These are phyloP conservation scores for Parapsyche elsis DNA, from an alignment of 1,140 invertebrate species.

Conservation along the genomic window DNA sequence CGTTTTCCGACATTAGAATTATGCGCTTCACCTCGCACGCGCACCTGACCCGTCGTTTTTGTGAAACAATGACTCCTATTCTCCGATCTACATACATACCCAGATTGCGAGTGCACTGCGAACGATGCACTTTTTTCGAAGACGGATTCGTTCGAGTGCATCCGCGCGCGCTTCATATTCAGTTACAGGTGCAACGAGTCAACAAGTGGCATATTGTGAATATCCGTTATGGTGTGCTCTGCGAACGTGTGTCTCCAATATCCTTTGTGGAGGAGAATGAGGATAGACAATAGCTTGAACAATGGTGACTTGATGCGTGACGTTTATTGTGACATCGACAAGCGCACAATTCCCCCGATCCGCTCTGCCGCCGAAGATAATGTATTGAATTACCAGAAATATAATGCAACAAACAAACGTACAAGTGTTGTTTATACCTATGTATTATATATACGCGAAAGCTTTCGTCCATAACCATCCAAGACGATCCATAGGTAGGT, in stretches of 20 bases:
- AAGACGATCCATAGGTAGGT: too few relatives aligned
- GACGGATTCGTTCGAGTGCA: neutral
- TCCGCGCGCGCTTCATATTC: neutral
- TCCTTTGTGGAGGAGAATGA: constrained; percentile 1
- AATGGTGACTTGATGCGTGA: constrained; percentile 37
- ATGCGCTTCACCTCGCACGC: constrained; percentile 16
- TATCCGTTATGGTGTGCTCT: constrained; percentile 38
- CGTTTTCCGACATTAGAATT: constrained; percentile 19
- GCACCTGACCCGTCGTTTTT: neutral
- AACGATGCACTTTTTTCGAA: too few relatives aligned
- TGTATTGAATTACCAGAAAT: constrained; percentile 34
- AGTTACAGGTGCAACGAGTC: constrained; percentile 32
- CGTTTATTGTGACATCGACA: constrained; percentile 40
- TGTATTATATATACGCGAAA: too few relatives aligned
- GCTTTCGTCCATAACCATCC: too few relatives aligned
- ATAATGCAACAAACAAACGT: constrained; percentile 13
- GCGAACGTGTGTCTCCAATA: constrained; percentile 33
- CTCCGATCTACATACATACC: too few relatives aligned
- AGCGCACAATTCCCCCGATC: constrained; percentile 19
- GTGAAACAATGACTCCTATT: neutral
- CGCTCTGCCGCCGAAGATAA: constrained; percentile 33
- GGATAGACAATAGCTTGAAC: constrained; percentile 29
- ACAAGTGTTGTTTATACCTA: neutral
- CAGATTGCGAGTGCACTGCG: too few relatives aligned
- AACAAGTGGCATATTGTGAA: constrained; percentile 37